These are phyloP conservation scores for Neolamprologus caudopunctatus DNA, from an alignment of 2,113 vertebrate genomes.

Conservation along the genomic window DNA sequence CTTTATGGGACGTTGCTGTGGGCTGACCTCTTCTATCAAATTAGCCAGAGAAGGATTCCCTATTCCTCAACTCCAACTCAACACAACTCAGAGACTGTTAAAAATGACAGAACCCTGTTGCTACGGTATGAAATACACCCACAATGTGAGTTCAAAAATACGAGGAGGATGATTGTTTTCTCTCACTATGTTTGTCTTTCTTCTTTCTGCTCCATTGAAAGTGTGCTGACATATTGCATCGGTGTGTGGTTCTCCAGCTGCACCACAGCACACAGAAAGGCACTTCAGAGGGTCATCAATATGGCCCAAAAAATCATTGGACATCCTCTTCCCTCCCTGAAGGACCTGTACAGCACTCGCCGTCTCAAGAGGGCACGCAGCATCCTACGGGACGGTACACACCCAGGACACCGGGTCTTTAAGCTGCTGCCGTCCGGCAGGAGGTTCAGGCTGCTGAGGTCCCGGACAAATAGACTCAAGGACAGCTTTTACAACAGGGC, in stretches of 20 bases:
- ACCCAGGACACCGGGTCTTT: no score
- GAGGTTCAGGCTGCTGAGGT: not conserved
- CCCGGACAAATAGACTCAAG: accelerated
- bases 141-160: not conserved
- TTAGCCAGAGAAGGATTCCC: not conserved
- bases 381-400: accelerated
- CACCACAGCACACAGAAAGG: no score
- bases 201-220: no score
- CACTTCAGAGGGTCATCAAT: no score
- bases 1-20: not conserved
- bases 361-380: no score
- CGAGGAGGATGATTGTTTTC: not conserved
- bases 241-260: no score
- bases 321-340: no score
- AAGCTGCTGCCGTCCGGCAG: accelerated
- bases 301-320: no score
- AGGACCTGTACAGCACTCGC: no score
- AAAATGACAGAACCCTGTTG: not conserved
- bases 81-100: not conserved
- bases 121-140: not conserved
- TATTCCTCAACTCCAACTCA: not conserved
- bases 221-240: no score
- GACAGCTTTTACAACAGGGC: not conserved
- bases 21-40: not conserved
- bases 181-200: not conserved